Base-by-base conservation (phyloP, 2,113 vertebrate genomes). In the Xyliphius kryptos region DNA sequence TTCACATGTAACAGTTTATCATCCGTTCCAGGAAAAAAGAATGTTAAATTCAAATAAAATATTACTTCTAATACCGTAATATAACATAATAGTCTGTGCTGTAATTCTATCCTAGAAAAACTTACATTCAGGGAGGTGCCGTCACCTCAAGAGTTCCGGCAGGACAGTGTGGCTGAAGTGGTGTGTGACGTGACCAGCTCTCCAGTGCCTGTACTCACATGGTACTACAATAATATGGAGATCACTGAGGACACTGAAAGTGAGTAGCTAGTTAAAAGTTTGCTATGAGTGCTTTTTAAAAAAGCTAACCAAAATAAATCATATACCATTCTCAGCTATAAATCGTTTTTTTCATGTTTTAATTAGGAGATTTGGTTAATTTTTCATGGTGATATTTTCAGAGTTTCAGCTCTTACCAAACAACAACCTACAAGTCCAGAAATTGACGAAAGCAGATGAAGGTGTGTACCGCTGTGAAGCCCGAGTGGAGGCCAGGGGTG, bases 401-500 rank as follows among this genome's bases (percentile, higher is more conserved):
- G 96, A 91, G 72, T 94, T 91, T 75, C 87, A 86, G 16, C 69
- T 97, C 76, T 81, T 97, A 78, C 73, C 87, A 55, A 98, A 95
- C 84, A 96, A 94, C 85, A 97, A 95, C 80, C 89, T 99, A 6
- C 94, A 95, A 83, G 91, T 98, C 82, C 89, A 90, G 67, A 90
- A 87, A 70, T 92, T 99, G 79, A 95, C 83, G 80, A 98, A 97
- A 82, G 93, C 86, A 2, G 92, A 99, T 67, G 95, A 97, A 86
- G 94, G 94, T 11, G 88, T 94, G 73, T 99, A 97, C 77, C 90
- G 96, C 67, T 99, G 96, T 54, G 96, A 99, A 82, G 96, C 94
- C 67, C 89, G 94, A 81, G 94, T 99, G 22, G 94, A 97, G 77
- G 93, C 95, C 4, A 86, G 96, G 17, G 96, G 96, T 43, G 96